Evolutionary conservation across 2,888 invertebrate genomes (phyloP).

Genomic region (Synergus gifuensis): DNA sequence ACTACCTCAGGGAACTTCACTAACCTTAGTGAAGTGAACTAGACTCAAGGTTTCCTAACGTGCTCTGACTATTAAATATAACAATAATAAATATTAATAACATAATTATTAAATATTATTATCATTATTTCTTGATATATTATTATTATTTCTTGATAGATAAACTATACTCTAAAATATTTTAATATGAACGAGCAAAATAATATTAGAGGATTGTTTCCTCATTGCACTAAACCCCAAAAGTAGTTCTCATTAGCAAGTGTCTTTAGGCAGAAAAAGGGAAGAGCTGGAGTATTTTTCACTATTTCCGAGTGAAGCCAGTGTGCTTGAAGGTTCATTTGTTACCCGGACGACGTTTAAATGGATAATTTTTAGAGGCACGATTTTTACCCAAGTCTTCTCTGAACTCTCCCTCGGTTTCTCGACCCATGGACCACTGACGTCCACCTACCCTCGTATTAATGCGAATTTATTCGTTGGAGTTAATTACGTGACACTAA

Average conservation of each 20-base stretch:
- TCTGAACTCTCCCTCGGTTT: constrained; percentile 48
- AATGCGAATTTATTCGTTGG: constrained; percentile 74
- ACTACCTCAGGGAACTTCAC: constrained; percentile 46
- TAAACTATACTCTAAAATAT: no score
- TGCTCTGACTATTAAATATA: neutral
- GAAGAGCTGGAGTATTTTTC: constrained; percentile 46
- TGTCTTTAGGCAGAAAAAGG: neutral
- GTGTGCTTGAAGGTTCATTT: constrained; percentile 70
- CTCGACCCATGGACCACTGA: constrained; percentile 52
- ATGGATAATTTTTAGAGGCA: constrained; percentile 72
- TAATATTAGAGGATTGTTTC: neutral
- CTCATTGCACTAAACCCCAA: neutral
- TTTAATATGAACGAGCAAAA: no score
- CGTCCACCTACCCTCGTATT: constrained; percentile 59
- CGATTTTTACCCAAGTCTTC: constrained; percentile 66
- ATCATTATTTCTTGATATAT: no score
- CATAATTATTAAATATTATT: no score
- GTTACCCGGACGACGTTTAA: constrained; percentile 68
- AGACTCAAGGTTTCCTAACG: constrained; percentile 20
- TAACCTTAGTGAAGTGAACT: constrained; percentile 48
- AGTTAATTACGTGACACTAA: constrained; percentile 76
- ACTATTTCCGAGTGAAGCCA: constrained; percentile 60
- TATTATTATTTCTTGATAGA: no score
- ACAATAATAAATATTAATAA: no score
- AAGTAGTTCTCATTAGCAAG: neutral